These are phyloP conservation scores for Lepidiolamprologus cunningtoni DNA, from an alignment of 2,113 vertebrate species.

Conservation along the genomic window DNA sequence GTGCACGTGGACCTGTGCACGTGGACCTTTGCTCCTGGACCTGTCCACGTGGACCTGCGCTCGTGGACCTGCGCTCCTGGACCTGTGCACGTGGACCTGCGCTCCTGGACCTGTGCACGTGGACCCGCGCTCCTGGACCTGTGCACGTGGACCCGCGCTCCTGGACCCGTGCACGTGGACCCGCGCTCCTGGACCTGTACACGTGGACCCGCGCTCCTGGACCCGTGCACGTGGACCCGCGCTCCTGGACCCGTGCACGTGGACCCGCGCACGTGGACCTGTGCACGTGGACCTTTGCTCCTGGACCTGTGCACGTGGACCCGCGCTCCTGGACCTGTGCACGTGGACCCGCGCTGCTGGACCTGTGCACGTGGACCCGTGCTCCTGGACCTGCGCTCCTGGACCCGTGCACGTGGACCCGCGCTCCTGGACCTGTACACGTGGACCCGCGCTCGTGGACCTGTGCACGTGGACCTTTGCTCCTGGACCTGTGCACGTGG, in stretches of 20 bases:
- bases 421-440: fast-evolving
- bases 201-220: fast-evolving
- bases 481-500: fast-evolving
- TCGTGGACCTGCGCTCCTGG: too few relatives aligned
- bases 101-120: fast-evolving
- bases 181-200: fast-evolving
- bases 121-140: too few relatives aligned
- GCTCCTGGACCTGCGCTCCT: too few relatives aligned
- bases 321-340: too few relatives aligned
- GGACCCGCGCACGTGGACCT: fast-evolving
- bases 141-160: fast-evolving
- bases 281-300: fast-evolving
- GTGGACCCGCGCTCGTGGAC: fast-evolving
- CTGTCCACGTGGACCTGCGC: too few relatives aligned
- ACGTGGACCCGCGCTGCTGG: too few relatives aligned
- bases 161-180: fast-evolving
- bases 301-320: fast-evolving
- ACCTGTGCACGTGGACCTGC: fast-evolving
- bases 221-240: neutral
- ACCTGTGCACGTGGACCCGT: too few relatives aligned
- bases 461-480: fast-evolving
- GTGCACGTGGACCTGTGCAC: fast-evolving
- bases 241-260: too few relatives aligned
- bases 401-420: too few relatives aligned
- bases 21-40: fast-evolving